These are phyloP conservation scores for Matsumyia berberina DNA, from an alignment of 2,888 invertebrate genomes.

Conservation along the genomic window DNA sequence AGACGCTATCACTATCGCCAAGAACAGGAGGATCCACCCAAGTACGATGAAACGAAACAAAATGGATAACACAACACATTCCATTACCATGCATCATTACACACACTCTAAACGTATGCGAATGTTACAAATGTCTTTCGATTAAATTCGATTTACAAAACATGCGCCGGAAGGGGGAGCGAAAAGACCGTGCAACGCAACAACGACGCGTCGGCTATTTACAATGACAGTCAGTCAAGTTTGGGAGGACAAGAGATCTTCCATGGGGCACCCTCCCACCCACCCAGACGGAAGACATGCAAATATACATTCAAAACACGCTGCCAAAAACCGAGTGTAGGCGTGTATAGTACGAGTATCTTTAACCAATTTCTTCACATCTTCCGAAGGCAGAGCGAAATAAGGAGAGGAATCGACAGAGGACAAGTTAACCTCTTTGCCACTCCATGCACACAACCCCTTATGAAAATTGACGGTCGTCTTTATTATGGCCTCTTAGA, in stretches of 20 bases:
- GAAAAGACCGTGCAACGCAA: neutral
- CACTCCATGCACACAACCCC: slow-evolving; percentile 58
- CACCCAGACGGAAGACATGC: slow-evolving; percentile 35
- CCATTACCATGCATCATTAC: slow-evolving; percentile 75
- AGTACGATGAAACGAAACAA: slow-evolving; percentile 65
- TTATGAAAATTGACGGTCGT: slow-evolving; percentile 72
- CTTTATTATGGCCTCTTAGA: slow-evolving; percentile 73
- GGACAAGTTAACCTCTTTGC: slow-evolving; percentile 65
- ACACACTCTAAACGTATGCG: slow-evolving; percentile 75
- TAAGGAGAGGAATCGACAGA: neutral
- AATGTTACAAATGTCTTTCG: slow-evolving; percentile 76
- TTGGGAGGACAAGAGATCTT: slow-evolving; percentile 24
- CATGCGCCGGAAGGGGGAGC: slow-evolving; percentile 38
- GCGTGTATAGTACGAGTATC: slow-evolving; percentile 15
- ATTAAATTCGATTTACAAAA: slow-evolving; percentile 76
- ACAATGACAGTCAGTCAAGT: slow-evolving; percentile 29
- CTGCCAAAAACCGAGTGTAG: slow-evolving; percentile 11
- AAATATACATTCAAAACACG: slow-evolving; percentile 65
- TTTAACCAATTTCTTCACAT: slow-evolving; percentile 26
- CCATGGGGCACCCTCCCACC: neutral
- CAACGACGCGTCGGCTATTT: slow-evolving; percentile 46
- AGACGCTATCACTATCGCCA: slow-evolving; percentile 48
- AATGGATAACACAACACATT: slow-evolving; percentile 75
- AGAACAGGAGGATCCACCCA: slow-evolving; percentile 55
- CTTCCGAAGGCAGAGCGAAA: slow-evolving; percentile 10